Base-by-base conservation (phyloP, 1,140 invertebrate genomes). In the Drosophila oshimai region DNA sequence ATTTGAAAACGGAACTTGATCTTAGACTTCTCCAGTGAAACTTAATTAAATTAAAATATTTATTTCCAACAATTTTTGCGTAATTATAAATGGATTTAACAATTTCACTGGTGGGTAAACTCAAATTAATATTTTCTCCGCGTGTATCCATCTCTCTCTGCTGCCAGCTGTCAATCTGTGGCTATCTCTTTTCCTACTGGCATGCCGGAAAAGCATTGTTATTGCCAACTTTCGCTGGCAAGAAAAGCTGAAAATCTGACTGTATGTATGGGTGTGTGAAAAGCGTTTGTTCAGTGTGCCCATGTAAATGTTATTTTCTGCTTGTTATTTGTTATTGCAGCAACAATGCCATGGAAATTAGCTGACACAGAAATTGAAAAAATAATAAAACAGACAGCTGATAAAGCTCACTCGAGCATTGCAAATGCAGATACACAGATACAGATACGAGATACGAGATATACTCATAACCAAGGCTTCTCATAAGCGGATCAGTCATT, bases 171-270 rank as follows among this genome's bases (percentile, higher is more conserved):
- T 57, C 58, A 62, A 60, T 62, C 58, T 60, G 12, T 42, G 5
- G 58, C 12, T 26, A 31, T 61, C 68, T 70, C 65, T 72, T 42
- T 72, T 31, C 17, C 51, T 49, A 37, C 45, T 53, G 58, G 34
- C 44, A 65, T 49, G 58, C 70, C 69, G 70, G 70, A 73, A 74
- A 74, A 73, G 49, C 70, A 73, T 73, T 73, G 70, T 73, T 73
- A 73, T 65, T 68, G 62, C 61, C 64, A 72, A 72, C 68, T 72
- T 72, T 72, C 68, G 68, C 68, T 72, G 65, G 42, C 55, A 60
- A 61, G 68, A 72, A 72, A 72, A 72, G 54, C 46, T 44, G 13
- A 24, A 57, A 57, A 58, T 36, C 57, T 41, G 51, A 29, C 36
- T 20, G 6, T 10, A n/a, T 3, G 5, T 13, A 10, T 53, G 15